A percentile compares a stretch with the other conserved stretches of the same genome.
Conservation (phyloP, 2,797 vertebrate species). For the Sebastes umbrosus region DNA sequence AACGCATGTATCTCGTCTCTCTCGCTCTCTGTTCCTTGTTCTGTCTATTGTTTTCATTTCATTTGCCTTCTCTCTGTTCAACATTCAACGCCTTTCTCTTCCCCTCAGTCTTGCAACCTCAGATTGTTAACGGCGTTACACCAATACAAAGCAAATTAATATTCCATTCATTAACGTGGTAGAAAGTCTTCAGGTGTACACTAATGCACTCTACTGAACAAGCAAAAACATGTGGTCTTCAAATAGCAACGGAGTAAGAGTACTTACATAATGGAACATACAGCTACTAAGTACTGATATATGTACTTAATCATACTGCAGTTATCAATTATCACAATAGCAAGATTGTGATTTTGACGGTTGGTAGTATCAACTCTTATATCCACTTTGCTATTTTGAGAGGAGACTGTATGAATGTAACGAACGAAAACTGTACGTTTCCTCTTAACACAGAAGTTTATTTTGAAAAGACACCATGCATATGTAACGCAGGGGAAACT, state of each 20-base stretch:
- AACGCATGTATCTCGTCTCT: slow-evolving; percentile 18
- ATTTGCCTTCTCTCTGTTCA: neutral
- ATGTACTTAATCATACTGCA: too few species aligned
- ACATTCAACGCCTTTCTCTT: neutral
- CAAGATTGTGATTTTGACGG: too few species aligned
- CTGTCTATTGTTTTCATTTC: neutral
- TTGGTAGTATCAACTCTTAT: too few species aligned
- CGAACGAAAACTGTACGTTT: too few species aligned
- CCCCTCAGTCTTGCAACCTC: neutral
- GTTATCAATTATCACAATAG: too few species aligned
- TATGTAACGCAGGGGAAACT: too few species aligned
- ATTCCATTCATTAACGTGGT: neutral
- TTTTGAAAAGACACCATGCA: too few species aligned
- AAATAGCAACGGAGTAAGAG: neutral
- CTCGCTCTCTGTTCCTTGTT: neutral
- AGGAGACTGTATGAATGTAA: too few species aligned
- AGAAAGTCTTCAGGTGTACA: neutral
- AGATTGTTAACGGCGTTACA: neutral
- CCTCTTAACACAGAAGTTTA: too few species aligned
- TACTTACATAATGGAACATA: neutral
- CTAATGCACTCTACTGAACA: neutral
- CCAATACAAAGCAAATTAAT: neutral
- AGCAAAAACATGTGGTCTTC: neutral
- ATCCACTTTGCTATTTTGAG: too few species aligned
- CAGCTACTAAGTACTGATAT: too few species aligned